Evolutionary conservation across 2,797 vertebrate genomes (phyloP).

Genomic region (Distichodus sexfasciatus): DNA sequence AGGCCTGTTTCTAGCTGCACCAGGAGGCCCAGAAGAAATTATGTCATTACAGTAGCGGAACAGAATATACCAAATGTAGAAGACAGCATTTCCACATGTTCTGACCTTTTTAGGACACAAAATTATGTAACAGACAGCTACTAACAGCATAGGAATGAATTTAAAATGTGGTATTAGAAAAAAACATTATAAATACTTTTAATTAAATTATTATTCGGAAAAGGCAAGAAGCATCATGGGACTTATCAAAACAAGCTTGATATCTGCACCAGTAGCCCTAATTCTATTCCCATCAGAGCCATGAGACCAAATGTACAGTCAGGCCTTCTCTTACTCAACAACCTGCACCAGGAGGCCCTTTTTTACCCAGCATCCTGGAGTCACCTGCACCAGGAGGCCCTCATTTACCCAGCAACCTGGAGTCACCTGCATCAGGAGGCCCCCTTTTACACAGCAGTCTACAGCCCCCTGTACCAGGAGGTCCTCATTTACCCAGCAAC

Average conservation of each 20-base stretch:
- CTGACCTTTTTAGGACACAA: too few relatives aligned
- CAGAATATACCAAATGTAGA: too few relatives aligned
- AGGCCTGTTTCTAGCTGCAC: not conserved
- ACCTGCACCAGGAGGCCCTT: conserved; percentile 11
- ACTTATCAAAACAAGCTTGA: not conserved
- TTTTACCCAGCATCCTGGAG: not conserved
- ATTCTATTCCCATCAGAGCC: too few relatives aligned
- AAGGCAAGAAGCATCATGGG: too few relatives aligned
- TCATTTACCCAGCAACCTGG: not conserved
- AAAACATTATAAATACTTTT: too few relatives aligned
- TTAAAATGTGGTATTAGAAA: too few relatives aligned
- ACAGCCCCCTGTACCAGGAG: conserved; percentile 15
- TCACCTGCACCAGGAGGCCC: conserved; percentile 12
- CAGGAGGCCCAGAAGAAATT: too few relatives aligned
- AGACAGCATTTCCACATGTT: too few relatives aligned
- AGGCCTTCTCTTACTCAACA: not conserved
- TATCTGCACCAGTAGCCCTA: not conserved
- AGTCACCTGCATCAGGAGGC: conserved; percentile 15
- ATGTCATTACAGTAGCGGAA: not conserved
- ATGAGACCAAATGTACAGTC: not conserved
- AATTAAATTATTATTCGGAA: too few relatives aligned
- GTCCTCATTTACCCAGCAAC: not conserved
- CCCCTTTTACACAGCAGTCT: not conserved
- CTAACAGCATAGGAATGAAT: too few relatives aligned
- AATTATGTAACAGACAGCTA: too few relatives aligned